A percentile compares a stretch with the other conserved stretches of the same genome.
phyloP scores from a whole-genome alignment of 2,797 vertebrate species.

The Epinephelus malabaricus region DNA sequence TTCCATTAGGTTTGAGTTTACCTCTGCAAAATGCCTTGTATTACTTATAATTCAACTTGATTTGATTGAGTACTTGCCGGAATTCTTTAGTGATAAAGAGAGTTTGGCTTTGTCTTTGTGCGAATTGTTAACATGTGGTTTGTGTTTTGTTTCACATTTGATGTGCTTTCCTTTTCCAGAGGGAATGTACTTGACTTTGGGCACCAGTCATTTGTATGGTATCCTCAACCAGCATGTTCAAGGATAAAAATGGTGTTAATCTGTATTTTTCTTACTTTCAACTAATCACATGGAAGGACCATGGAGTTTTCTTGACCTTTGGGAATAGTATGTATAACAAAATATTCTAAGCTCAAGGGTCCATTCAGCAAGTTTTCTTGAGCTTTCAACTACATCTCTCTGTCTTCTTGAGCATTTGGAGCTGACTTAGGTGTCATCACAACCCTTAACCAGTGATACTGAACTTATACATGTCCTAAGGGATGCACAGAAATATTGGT shows the following conservation, averaged over 20 bases:
- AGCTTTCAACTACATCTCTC: neutral
- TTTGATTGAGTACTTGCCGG: conserved; percentile 52
- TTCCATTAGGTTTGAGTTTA: conserved; percentile 39
- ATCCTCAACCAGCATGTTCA: conserved; percentile 42
- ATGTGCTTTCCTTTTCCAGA: conserved; percentile 63
- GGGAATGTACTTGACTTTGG: conserved; percentile 63
- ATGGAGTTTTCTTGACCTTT: conserved; percentile 13
- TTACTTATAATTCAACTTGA: conserved; percentile 44
- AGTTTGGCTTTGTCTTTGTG: conserved; percentile 39
- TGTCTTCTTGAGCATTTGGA: neutral
- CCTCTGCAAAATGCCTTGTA: conserved; percentile 44
- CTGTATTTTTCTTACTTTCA: conserved; percentile 24
- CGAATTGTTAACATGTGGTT: conserved; percentile 32
- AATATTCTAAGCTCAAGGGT: neutral
- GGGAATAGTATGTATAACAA: neutral
- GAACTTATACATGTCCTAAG: too few relatives aligned
- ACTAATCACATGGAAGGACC: conserved; percentile 23
- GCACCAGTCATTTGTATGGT: conserved; percentile 40
- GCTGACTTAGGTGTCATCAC: neutral
- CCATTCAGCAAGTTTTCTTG: neutral
- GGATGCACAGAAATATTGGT: too few relatives aligned
- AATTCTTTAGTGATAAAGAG: conserved; percentile 45
- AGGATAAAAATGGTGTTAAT: conserved; percentile 7
- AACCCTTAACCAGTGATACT: neutral
- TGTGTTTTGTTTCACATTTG: conserved; percentile 46